Evolutionary conservation across 1,140 invertebrate genomes (phyloP).

Genomic region (Cydia pomonella): DNA sequence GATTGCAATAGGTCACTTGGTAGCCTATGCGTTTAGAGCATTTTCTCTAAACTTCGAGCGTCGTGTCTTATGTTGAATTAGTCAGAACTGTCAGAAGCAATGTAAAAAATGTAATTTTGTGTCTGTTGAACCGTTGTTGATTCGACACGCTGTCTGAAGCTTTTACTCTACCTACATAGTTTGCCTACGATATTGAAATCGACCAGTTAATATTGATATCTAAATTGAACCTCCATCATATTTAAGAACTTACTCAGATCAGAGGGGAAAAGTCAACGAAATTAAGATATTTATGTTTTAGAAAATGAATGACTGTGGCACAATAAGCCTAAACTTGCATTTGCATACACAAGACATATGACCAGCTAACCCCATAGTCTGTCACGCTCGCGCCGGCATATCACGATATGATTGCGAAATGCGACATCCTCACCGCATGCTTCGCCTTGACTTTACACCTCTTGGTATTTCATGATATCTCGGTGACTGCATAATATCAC

Average conservation of each 20-base stretch:
- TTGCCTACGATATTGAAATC: background rate
- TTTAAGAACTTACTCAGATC: background rate
- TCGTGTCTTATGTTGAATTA: no score
- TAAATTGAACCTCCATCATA: background rate
- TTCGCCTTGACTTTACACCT: constrained; percentile 33
- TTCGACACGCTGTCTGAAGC: background rate
- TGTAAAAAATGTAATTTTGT: constrained; percentile 18
- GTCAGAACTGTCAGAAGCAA: background rate
- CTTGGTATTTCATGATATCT: constrained; percentile 27
- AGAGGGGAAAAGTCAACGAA: background rate
- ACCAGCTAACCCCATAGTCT: constrained; percentile 25
- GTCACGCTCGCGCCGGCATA: constrained; percentile 28
- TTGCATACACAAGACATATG: constrained; percentile 8
- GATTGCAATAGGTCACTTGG: no score
- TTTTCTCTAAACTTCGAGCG: no score
- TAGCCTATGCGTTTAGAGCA: no score
- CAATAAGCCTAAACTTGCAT: background rate
- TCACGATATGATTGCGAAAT: constrained; percentile 32
- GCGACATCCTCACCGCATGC: constrained; percentile 25
- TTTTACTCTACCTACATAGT: background rate
- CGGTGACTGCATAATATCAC: background rate
- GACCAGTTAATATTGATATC: background rate
- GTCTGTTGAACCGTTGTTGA: constrained; percentile 21
- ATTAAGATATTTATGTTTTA: background rate
- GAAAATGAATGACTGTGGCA: background rate